These are phyloP conservation scores for Ascaphus truei DNA, from an alignment of 2,113 vertebrate species.

Conservation along the genomic window DNA sequence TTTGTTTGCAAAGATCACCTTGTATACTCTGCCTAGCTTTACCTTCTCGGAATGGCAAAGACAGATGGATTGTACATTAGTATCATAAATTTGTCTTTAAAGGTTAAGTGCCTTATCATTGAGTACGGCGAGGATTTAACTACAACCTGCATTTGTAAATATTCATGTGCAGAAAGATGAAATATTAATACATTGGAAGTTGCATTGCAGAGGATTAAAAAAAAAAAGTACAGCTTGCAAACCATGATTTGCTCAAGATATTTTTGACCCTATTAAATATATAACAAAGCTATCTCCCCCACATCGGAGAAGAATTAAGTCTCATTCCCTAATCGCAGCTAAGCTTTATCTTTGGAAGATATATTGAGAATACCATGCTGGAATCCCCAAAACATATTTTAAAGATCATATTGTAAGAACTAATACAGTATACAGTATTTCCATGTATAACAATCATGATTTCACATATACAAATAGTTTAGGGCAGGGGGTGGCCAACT, in stretches of 20 bases:
- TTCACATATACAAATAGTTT: too few species aligned
- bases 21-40: constrained; percentile 10
- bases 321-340: too few species aligned
- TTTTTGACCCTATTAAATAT: too few species aligned
- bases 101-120: constrained; percentile 16
- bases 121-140: neutral
- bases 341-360: too few species aligned
- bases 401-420: too few species aligned
- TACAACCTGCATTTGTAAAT: neutral
- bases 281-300: too few species aligned
- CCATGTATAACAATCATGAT: too few species aligned
- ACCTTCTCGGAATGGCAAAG: neutral
- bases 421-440: too few species aligned
- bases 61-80: constrained; percentile 19
- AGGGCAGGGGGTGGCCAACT: too few species aligned
- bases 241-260: neutral
- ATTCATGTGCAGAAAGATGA: neutral
- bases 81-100: constrained; percentile 15
- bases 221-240: constrained; percentile 18
- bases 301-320: too few species aligned
- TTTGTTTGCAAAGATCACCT: constrained; percentile 8
- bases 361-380: too few species aligned
- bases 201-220: neutral
- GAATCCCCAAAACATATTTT: too few species aligned
- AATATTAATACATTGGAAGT: neutral